Evolutionary conservation across 2,113 vertebrate genomes (phyloP).

Genomic region (Tylochromis polylepis): DNA sequence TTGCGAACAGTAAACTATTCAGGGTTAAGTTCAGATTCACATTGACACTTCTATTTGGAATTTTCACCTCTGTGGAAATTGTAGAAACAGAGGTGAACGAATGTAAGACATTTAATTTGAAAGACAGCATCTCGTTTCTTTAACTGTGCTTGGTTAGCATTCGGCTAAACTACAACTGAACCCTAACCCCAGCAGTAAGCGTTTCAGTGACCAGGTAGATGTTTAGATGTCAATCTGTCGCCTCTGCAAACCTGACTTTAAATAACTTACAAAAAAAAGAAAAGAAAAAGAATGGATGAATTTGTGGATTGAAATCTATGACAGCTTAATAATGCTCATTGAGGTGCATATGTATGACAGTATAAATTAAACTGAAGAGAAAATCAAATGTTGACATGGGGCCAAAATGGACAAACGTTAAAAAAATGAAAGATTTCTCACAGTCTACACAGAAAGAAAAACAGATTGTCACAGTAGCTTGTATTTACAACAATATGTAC

Average conservation of each 20-base stretch:
- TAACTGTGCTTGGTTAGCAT: background rate
- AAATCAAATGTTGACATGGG: background rate
- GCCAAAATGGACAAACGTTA: background rate
- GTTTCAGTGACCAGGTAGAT: background rate
- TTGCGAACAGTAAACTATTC: background rate
- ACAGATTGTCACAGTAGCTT: constrained; percentile 53
- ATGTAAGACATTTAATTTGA: background rate
- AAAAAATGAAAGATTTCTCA: background rate
- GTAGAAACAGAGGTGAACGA: background rate
- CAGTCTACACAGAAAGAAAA: background rate
- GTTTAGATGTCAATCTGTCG: background rate
- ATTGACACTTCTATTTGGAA: background rate
- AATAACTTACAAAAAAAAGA: background rate
- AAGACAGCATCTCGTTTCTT: background rate
- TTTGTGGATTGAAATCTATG: background rate
- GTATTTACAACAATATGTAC: constrained; percentile 33
- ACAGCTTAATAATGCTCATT: background rate
- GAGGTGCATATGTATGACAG: background rate
- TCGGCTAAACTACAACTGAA: background rate
- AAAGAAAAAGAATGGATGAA: background rate
- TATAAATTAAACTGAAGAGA: background rate
- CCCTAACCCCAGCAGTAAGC: background rate
- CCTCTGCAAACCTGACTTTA: background rate
- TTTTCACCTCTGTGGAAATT: background rate
- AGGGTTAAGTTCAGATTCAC: background rate